Base-by-base conservation (phyloP, 2,888 invertebrate genomes). In the Cacoxenus indagator region DNA sequence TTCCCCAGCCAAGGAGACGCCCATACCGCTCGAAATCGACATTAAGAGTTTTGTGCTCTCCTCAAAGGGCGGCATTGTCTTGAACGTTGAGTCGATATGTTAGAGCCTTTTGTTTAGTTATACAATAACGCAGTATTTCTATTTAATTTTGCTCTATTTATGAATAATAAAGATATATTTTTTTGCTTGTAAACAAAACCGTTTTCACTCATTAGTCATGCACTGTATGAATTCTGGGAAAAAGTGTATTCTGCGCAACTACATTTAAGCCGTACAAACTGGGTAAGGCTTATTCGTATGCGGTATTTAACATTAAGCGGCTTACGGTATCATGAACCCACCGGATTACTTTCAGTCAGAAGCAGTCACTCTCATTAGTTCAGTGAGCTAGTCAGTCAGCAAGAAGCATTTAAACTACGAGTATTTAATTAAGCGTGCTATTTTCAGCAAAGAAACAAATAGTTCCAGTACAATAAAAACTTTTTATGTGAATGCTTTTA, bases 11-110 rank as follows among this genome's bases (percentile, higher is more conserved):
- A 59, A 70, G 1, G 76, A 73, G 11, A 86, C 85, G 0, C 70
- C 75, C 19, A 75, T 84, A 26, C 87, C 86, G 0, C n/a, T 87
- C 11, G 68, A 78, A 22, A 75, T 82, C 1, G 68, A 79, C 37
- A 65, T 74, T 22, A 78, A 75, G 0, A 72, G 75, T n/a, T 74
- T 82, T 57, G 69, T 85, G 4, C 26, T 85, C 24, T 73, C 78
- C 2, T 75, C 81, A 0, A 74, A 81, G 17, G 82, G 78, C 9
- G 84, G 84, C 1, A 82, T 87, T 31, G 72, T 72, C 19, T 73
- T 87, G 67, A 83, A 73, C n/a, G 76, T 87, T 11, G 17, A 51
- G 22, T 3, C 9, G 8, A 51, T 51, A 17, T 9, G 22, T 51
- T 51, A 22, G 22, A 3, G 17, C 11, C 6, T 37, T 9, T n/a